These are phyloP conservation scores for Ischnus inquisitorius DNA, from an alignment of 2,888 invertebrate species.

Conservation along the genomic window DNA sequence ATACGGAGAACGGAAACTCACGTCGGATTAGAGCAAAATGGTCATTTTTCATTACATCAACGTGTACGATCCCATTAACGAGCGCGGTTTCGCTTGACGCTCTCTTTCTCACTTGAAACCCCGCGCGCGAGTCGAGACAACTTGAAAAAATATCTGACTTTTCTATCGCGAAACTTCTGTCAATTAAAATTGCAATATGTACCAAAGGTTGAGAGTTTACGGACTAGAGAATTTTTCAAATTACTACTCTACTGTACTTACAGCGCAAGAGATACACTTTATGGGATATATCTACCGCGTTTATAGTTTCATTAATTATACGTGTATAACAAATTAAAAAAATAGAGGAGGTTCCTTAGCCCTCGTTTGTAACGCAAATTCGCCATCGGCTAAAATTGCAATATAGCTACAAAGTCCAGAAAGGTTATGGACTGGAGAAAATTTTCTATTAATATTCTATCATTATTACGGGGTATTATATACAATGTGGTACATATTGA, in stretches of 20 bases:
- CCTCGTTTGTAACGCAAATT: not conserved
- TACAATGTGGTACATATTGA: slow-evolving; percentile 27
- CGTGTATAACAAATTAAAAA: slow-evolving; percentile 3
- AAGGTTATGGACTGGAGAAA: slow-evolving; percentile 54
- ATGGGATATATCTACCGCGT: too few species aligned
- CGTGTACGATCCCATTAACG: slow-evolving; percentile 40
- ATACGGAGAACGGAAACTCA: slow-evolving; percentile 54
- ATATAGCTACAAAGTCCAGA: not conserved
- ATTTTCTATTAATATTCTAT: slow-evolving; percentile 62
- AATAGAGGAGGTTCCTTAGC: too few species aligned
- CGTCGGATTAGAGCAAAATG: slow-evolving; percentile 52
- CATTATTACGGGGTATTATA: slow-evolving; percentile 38
- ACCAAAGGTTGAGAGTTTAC: too few species aligned
- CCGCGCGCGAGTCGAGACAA: not conserved
- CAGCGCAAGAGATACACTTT: too few species aligned
- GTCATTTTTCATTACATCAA: slow-evolving; percentile 42
- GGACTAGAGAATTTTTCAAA: too few species aligned
- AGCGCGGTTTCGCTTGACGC: slow-evolving; percentile 24
- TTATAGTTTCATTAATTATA: too few species aligned
- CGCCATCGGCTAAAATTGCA: slow-evolving; percentile 1
- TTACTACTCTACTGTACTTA: too few species aligned
- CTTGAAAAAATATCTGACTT: not conserved
- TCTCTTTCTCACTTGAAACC: not conserved
- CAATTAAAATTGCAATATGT: too few species aligned
- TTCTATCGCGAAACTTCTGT: not conserved